These are phyloP conservation scores for Minunthozetes semirufus DNA, from an alignment of 2,888 invertebrate genomes.

Conservation along the genomic window DNA sequence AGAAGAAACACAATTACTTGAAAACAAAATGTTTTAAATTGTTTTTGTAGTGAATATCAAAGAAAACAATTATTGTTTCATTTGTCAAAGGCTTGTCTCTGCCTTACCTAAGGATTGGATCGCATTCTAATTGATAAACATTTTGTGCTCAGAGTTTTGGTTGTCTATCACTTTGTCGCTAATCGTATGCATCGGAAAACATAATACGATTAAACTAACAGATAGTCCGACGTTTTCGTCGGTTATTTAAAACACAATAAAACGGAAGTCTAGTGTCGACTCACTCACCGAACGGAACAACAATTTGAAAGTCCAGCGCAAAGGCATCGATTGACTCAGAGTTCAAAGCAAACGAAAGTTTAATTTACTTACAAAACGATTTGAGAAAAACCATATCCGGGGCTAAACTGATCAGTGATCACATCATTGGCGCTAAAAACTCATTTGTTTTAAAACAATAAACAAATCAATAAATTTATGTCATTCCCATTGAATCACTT, in stretches of 20 bases:
- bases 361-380: background rate
- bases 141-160: background rate
- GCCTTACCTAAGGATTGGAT: conserved; percentile 29
- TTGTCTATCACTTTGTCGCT: conserved; percentile 13
- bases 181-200: background rate
- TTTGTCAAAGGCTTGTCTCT: background rate
- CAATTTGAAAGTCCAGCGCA: no score
- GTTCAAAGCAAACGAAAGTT: background rate
- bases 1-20: conserved; percentile 8
- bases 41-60: background rate
- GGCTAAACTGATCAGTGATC: background rate
- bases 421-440: conserved; percentile 8
- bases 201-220: conserved; percentile 5
- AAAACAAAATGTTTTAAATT: background rate
- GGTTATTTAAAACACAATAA: background rate
- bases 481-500: background rate
- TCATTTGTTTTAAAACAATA: conserved; percentile 14
- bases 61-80: background rate
- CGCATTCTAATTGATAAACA: background rate
- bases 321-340: background rate
- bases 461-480: background rate
- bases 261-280: background rate
- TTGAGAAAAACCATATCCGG: background rate
- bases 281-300: conserved; percentile 2
- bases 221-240: background rate